Conservation (phyloP, 2,888 invertebrate genomes). For the Hylaea fasciaria region DNA sequence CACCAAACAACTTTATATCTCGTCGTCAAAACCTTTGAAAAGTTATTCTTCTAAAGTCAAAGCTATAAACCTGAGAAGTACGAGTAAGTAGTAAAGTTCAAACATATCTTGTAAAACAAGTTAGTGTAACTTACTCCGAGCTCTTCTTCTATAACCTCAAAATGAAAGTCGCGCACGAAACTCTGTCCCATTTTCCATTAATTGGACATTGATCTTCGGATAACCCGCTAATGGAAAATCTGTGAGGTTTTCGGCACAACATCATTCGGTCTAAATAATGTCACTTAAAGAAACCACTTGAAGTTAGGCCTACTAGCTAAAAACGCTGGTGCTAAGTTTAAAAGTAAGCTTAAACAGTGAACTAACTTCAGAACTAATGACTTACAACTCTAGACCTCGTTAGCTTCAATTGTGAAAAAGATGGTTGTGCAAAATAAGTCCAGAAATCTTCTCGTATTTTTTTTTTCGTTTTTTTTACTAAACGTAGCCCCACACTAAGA, state of each 20-base stretch:
- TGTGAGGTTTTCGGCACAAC: constrained; percentile 18
- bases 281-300: constrained; percentile 20
- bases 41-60: too few species aligned
- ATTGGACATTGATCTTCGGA: constrained; percentile 37
- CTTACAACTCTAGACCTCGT: neutral
- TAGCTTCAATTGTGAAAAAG: neutral
- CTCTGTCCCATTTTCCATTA: constrained; percentile 26
- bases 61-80: too few species aligned
- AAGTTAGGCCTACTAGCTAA: neutral
- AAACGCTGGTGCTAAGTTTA: neutral
- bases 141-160: constrained; percentile 23
- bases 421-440: too few species aligned
- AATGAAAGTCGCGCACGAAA: constrained; percentile 18
- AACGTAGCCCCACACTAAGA: too few species aligned
- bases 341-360: neutral
- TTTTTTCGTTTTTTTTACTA: too few species aligned
- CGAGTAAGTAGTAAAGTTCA: too few species aligned
- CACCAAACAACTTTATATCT: too few species aligned
- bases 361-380: neutral
- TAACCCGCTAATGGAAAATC: constrained; percentile 29
- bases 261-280: constrained; percentile 8
- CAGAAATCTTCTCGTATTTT: too few species aligned
- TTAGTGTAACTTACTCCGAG: neutral
- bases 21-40: too few species aligned
- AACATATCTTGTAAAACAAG: too few species aligned